A percentile compares a stretch with the other conserved stretches of the same genome.
These are phyloP conservation scores for Drosophila heteroneura DNA, from an alignment of 2,888 invertebrate genomes.

Conservation along the genomic window DNA sequence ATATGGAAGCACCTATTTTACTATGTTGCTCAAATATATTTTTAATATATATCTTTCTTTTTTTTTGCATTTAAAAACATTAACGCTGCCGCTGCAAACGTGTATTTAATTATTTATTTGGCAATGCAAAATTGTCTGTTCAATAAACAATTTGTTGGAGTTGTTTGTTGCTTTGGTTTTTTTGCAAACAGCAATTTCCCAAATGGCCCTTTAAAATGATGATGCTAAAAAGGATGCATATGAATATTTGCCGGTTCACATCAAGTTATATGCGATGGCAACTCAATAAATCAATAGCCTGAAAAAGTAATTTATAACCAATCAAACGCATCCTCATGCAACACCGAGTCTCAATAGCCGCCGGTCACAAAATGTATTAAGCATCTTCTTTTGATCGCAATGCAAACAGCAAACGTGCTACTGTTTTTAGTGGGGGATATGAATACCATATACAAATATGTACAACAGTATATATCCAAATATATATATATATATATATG, in stretches of 20 bases:
- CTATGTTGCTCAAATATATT: neutral
- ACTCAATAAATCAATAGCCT: slow-evolving; percentile 38
- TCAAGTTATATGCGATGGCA: slow-evolving; percentile 29
- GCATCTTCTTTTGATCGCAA: slow-evolving; percentile 46
- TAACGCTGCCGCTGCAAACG: neutral
- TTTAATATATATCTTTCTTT: neutral
- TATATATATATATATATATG: slow-evolving; percentile 12
- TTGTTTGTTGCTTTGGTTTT: slow-evolving; percentile 16
- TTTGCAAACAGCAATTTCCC: neutral
- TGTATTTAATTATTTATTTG: slow-evolving; percentile 2
- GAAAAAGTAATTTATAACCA: slow-evolving; percentile 70
- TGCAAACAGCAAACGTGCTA: slow-evolving; percentile 6
- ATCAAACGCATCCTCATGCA: slow-evolving; percentile 70
- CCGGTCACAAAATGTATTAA: slow-evolving; percentile 65
- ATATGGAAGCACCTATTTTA: neutral
- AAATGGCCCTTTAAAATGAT: neutral
- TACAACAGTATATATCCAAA: neutral
- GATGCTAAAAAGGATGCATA: slow-evolving; percentile 1
- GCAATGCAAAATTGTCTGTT: slow-evolving; percentile 17
- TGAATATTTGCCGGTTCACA: slow-evolving; percentile 6
- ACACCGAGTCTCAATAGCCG: slow-evolving; percentile 50
- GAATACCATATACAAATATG: neutral
- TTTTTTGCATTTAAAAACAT: neutral
- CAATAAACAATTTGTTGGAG: slow-evolving; percentile 13
- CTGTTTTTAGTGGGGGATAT: neutral